Conservation (phyloP, 92 coral and sea anemone genomes). For the Pocillopora grandis region DNA sequence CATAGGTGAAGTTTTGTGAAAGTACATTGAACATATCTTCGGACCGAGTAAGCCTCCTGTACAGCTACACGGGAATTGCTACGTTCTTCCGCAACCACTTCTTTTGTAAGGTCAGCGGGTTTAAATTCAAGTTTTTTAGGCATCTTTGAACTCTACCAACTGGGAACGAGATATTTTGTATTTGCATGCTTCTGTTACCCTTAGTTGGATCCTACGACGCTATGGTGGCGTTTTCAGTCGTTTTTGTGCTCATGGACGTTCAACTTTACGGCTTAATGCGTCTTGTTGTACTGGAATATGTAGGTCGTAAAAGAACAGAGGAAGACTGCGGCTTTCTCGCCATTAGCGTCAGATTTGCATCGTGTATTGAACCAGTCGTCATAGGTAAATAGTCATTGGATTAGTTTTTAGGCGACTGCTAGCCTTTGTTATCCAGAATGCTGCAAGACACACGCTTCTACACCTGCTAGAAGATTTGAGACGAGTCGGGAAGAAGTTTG, state of each 20-base stretch:
- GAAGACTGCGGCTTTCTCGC: constrained; percentile 35
- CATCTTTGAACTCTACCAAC: constrained; percentile 29
- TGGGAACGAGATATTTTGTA: constrained; percentile 15
- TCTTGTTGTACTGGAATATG: constrained; percentile 40
- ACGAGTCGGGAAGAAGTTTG: too few species aligned
- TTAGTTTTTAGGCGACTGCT: too few species aligned
- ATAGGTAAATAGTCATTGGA: constrained; percentile 16
- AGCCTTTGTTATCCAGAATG: too few species aligned
- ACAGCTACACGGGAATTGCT: constrained; percentile 25
- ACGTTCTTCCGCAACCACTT: constrained; percentile 12
- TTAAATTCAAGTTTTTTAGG: constrained; percentile 4
- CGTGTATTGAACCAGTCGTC: constrained; percentile 26
- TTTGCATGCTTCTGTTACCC: constrained; percentile 25
- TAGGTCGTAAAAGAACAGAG: constrained; percentile 22
- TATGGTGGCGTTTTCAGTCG: constrained; percentile 5
- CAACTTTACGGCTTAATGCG: constrained; percentile 17
- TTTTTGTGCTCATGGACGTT: constrained; percentile 29
- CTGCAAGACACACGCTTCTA: too few species aligned
- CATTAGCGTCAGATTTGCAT: constrained; percentile 3
- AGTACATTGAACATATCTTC: too few species aligned
- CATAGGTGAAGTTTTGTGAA: too few species aligned
- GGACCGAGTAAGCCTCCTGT: constrained; percentile 12
- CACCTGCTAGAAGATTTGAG: too few species aligned
- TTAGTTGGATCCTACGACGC: constrained; percentile 25
- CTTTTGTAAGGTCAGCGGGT: constrained; percentile 21